Evolutionary conservation across 1,140 invertebrate genomes (phyloP), one percentile per base, ranked within the genome.

Genomic region (Pararge aegeria): DNA sequence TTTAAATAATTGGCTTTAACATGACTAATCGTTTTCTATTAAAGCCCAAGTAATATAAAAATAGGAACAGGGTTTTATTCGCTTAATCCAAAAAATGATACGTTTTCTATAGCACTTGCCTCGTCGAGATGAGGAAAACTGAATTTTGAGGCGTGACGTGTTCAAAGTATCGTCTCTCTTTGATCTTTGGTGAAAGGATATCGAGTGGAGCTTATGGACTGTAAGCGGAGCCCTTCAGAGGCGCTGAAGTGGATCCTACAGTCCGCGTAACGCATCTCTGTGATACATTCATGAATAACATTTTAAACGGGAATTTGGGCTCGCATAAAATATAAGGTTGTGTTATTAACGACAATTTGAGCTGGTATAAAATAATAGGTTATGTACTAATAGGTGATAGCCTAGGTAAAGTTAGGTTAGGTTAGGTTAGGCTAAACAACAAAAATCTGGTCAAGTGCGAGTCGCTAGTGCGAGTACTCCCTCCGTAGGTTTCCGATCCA

Each of bases 131-230:
- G 42, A 46, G 18, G 15, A 49, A 49, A 49, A 49, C 19, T 49
- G 46, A 49, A 15, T 49, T 49, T 49, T 29, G 46, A 49, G 46
- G 46, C 46, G 46, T 49, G 46, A 49, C 46, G 20, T 21, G 46
- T 49, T 49, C 46, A 49, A 49, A 49, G 46, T 49, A 27, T 6
- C 12, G 46, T 2, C 10, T 16, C 13, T 49, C 46, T 49, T 49
- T 49, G 46, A 49, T 49, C 21, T 27, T 48, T 16, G 4, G 15
- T 46, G 21, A 49, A 49, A 49, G 46, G 21, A 27, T 49, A 49
- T 49, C 21, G 21, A 49, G 46, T 49, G 46, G 46, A 15, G 46
- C 42, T 46, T 46, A 34, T 12, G 7, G 7, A 12, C 30, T 34
- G 7, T 34, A 34, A 34, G 30, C 30, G 7, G 2, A 12, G 30